Evolutionary conservation across 2,113 vertebrate genomes (phyloP).

Genomic region (Lophochroa leadbeateri): DNA sequence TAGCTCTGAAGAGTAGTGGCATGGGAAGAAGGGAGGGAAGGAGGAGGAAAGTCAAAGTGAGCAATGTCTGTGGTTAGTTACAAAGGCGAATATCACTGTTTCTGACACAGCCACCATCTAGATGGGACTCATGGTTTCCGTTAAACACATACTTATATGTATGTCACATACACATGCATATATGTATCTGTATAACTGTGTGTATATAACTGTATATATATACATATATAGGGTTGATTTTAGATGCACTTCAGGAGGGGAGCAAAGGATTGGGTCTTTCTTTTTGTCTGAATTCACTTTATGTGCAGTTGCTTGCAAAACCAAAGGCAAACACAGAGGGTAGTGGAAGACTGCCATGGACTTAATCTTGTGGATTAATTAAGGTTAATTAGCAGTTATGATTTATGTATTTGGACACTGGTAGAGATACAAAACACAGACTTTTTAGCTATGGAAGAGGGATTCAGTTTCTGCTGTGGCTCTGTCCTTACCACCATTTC

Average conservation of each 20-base stretch:
- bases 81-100: neutral
- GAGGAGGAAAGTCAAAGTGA: neutral
- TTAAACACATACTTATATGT: neutral
- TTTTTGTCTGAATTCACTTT: neutral
- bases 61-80: neutral
- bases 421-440: neutral
- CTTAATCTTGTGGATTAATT: neutral
- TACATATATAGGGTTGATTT: neutral
- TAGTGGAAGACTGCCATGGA: neutral
- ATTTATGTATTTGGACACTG: neutral
- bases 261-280: neutral
- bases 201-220: neutral
- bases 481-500: neutral
- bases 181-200: neutral
- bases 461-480: neutral
- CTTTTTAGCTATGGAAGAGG: neutral
- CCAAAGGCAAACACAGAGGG: neutral
- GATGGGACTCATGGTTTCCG: neutral
- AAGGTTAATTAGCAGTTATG: neutral
- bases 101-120: neutral
- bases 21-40: neutral
- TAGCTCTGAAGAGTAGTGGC: neutral
- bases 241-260: neutral
- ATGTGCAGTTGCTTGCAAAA: constrained; percentile 6
- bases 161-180: neutral